Conservation (phyloP, 2,888 invertebrate species). For the Trichopoda pennipes region DNA sequence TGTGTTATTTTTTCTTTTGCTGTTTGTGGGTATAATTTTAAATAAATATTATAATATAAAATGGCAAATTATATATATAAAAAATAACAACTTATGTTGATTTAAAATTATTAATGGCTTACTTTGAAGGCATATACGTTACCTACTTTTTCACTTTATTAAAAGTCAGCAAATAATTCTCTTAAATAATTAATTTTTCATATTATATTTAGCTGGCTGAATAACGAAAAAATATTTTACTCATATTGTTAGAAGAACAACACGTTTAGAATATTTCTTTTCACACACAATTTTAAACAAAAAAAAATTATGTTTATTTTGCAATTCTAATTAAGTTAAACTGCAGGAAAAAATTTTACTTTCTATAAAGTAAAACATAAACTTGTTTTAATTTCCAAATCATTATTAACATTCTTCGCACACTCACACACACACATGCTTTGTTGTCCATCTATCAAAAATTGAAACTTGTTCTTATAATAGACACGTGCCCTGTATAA, state of each 20-base stretch:
- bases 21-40: constrained; percentile 28
- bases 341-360: background rate
- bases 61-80: constrained; percentile 47
- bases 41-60: constrained; percentile 58
- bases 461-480: constrained; percentile 1
- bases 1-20: background rate
- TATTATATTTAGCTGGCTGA: too few species aligned
- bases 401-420: background rate
- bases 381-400: background rate
- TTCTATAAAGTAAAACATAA: background rate
- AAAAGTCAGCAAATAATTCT: too few species aligned
- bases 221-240: too few species aligned
- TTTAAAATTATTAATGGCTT: constrained; percentile 2
- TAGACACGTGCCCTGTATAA: constrained; percentile 30
- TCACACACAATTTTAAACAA: too few species aligned
- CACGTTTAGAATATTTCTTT: too few species aligned
- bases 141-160: background rate
- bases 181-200: too few species aligned
- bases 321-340: background rate
- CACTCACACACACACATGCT: too few species aligned
- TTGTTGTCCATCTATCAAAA: background rate
- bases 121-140: background rate
- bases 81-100: background rate
- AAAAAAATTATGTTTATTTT: too few species aligned
- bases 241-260: too few species aligned